Base-by-base conservation (phyloP, 2,888 invertebrate genomes). In the Saturnia pavonia region DNA sequence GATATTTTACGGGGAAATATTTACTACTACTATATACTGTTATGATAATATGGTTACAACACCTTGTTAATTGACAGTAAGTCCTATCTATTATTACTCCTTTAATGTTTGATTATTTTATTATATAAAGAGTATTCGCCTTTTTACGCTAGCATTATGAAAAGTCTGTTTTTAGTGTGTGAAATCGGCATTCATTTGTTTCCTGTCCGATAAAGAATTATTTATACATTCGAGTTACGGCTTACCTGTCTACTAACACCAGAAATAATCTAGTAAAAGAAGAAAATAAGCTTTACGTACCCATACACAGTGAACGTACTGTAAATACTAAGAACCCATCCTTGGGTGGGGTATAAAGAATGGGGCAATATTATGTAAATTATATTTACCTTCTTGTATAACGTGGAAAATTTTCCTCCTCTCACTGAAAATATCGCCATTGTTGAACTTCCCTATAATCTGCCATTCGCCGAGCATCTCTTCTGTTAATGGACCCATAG, bases 361-460 rank as follows among this genome's bases (percentile, higher is more conserved):
- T 22, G 9, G 11, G 19, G n/a, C 2, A 48, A 48, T 48, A 48
- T 1, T 63, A 14, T 16, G 19, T 27, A 27, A 45, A 68, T 27
- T 54, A n/a, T 48, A 1, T 71, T 76, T 70, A 87, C 87, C 87
- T 84, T 86, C 86, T 76, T 74, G 60, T 68, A 81, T 73, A 19
- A 87, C 71, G 12, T 72, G 60, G 70, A 85, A 77, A 34, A 74
- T 74, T 69, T 80, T 79, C 9, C 71, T 76, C 65, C 57, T 74
- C 74, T 87, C 84, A 60, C 72, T 76, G 70, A 79, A 85, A 12
- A 77, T 71, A 16, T 74, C 74, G 34, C 75, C 77, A 70, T 80
- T 72, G 40, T 76, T 82, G 72, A 87, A 87, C 73, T 85, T 87
- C 22, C 83, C 86, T 72, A 78, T 77, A 2, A 87, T 54, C 45